Conservation (phyloP, 1,140 invertebrate species). For the Uloborus diversus region DNA sequence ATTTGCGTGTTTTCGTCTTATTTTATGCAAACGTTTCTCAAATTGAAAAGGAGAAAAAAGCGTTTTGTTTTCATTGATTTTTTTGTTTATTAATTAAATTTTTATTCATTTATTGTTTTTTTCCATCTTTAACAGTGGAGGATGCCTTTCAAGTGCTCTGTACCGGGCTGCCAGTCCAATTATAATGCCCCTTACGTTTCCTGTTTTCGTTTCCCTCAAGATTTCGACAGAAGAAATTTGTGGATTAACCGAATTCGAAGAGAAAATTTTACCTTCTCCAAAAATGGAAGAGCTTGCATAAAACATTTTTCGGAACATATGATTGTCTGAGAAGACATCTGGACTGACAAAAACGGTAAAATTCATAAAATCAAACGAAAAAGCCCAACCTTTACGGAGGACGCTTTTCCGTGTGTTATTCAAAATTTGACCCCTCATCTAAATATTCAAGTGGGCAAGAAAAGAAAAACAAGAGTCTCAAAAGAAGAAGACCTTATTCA, state of each 20-base stretch:
- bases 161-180: too few species aligned
- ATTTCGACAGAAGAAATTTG: too few species aligned
- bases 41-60: too few species aligned
- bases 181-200: too few species aligned
- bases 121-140: too few species aligned
- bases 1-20: too few species aligned
- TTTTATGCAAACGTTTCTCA: too few species aligned
- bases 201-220: too few species aligned
- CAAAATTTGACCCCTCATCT: not conserved
- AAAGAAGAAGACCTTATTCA: not conserved
- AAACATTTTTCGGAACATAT: not conserved
- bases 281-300: not conserved
- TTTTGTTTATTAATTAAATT: too few species aligned
- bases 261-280: not conserved
- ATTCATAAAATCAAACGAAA: not conserved
- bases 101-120: too few species aligned
- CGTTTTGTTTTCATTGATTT: too few species aligned
- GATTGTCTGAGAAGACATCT: not conserved
- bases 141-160: too few species aligned
- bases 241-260: not conserved
- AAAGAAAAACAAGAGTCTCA: not conserved
- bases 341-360: not conserved
- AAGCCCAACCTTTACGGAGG: not conserved
- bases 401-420: not conserved
- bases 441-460: not conserved